phyloP scores from a whole-genome alignment of 2,888 invertebrate genomes.

The Ptychoptera contaminata region DNA sequence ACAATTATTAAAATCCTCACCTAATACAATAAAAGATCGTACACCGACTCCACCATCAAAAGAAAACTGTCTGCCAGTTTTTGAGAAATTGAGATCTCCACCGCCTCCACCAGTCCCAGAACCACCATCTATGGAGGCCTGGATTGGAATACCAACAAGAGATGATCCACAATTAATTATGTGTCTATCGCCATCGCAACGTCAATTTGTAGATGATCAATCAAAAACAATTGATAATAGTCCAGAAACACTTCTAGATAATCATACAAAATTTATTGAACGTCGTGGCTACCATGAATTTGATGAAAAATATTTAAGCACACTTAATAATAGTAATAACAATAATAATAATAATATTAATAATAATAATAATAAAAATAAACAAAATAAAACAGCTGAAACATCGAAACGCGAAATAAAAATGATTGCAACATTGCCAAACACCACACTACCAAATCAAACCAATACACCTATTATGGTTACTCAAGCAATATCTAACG shows the following conservation, averaged over 20 bases:
- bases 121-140: slow-evolving; percentile 25
- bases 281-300: slow-evolving; percentile 41
- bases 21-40: too few relatives aligned
- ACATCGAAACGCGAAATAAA: too few relatives aligned
- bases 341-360: slow-evolving; percentile 15
- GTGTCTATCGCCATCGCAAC: slow-evolving; percentile 59
- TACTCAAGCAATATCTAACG: not conserved
- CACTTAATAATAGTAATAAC: slow-evolving; percentile 20
- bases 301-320: slow-evolving; percentile 20
- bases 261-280: slow-evolving; percentile 53
- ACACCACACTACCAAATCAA: not conserved
- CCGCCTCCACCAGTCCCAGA: slow-evolving; percentile 30
- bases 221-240: slow-evolving; percentile 20
- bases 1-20: not conserved
- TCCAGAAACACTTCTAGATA: slow-evolving; percentile 46
- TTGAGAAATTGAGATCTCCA: slow-evolving; percentile 10
- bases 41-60: slow-evolving; percentile 1
- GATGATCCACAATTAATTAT: slow-evolving; percentile 43
- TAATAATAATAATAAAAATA: not conserved
- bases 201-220: slow-evolving; percentile 39
- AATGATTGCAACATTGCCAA: not conserved
- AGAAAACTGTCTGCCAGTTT: slow-evolving; percentile 11
- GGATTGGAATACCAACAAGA: slow-evolving; percentile 45
- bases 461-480: not conserved
- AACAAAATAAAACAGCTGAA: not conserved